Evolutionary conservation across 2,888 invertebrate species (phyloP), one percentile per base, ranked within the genome.

Genomic region (Balanococcus diminutus): DNA sequence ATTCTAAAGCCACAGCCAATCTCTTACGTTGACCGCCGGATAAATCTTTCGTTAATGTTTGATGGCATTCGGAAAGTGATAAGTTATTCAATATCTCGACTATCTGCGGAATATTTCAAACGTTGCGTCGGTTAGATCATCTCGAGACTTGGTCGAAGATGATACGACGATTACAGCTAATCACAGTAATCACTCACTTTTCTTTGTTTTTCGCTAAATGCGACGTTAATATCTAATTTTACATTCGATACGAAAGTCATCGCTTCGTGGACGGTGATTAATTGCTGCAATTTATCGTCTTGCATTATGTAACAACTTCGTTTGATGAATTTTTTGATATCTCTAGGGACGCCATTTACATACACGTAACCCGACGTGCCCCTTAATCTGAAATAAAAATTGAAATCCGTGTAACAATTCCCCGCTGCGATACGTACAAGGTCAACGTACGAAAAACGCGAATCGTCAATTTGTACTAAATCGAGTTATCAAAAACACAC

Each of bases 1-100:
- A 91, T 91, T 98, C 98, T 87, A 97, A 91, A 9, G 97, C 97
- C 87, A 98, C 96, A 0, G 97, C 94, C 82, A 98, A 92, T 88
- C 98, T 92, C 90, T 98, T 98, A 89, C 93, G 93, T 91, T 98
- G 96, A 0, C 98, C 98, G 9, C 98, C 97, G 16, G 97, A 97
- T 75, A 98, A 91, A 79, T 92, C 91, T 2, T 91, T 92, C 0
- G 95, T 94, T 87, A 93, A 91, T 0, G 95, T 95, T 88, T 93
- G 91, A 67, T 93, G 91, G 79, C 92, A 92, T 82, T 92, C 92
- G 87, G 92, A 92, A 88, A 98, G 92, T 61, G 94, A 94, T 87
- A 98, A 92, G 0, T 95, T 94, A 87, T 93, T 92, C 85, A 97
- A 91, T 88, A 97, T 95, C 90, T 96, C 94, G 88, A 93, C 92